Percentiles rank a stretch among this genome's conserved stretches.
These are phyloP conservation scores for Cotesia chilonis DNA, from an alignment of 1,140 invertebrate genomes.

Conservation along the genomic window DNA sequence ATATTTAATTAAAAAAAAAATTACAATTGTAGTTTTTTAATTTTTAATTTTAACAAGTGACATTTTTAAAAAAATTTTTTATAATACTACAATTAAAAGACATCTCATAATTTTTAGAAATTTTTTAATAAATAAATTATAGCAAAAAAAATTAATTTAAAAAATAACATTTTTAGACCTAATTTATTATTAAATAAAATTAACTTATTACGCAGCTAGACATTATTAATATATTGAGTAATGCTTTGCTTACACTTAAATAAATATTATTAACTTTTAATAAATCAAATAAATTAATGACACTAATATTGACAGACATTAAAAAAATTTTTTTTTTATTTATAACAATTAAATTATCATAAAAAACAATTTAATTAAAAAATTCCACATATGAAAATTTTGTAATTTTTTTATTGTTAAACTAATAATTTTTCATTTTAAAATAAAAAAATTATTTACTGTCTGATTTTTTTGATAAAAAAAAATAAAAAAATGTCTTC, in stretches of 20 bases:
- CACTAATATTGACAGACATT: too few relatives aligned
- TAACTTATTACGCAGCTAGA: neutral
- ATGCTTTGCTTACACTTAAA: neutral
- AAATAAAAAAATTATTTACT: neutral
- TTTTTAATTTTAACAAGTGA: too few relatives aligned
- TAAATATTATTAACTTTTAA: too few relatives aligned
- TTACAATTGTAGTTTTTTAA: too few relatives aligned
- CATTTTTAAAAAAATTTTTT: neutral
- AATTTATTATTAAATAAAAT: too few relatives aligned
- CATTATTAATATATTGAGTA: neutral
- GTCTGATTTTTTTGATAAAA: neutral
- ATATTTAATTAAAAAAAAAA: too few relatives aligned
- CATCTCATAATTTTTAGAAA: neutral
- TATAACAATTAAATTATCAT: too few relatives aligned
- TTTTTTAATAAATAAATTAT: neutral
- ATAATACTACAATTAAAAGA: neutral
- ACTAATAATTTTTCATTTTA: neutral
- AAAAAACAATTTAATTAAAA: too few relatives aligned
- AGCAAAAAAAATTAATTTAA: neutral
- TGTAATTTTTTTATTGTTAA: too few relatives aligned
- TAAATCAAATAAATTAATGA: too few relatives aligned
- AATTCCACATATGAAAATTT: too few relatives aligned
- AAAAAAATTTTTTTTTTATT: too few relatives aligned
- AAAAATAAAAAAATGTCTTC: slow-evolving; percentile 43
- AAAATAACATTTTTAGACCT: neutral